Conservation (phyloP, 2,113 vertebrate species). For the Alexandromys fortis region DNA sequence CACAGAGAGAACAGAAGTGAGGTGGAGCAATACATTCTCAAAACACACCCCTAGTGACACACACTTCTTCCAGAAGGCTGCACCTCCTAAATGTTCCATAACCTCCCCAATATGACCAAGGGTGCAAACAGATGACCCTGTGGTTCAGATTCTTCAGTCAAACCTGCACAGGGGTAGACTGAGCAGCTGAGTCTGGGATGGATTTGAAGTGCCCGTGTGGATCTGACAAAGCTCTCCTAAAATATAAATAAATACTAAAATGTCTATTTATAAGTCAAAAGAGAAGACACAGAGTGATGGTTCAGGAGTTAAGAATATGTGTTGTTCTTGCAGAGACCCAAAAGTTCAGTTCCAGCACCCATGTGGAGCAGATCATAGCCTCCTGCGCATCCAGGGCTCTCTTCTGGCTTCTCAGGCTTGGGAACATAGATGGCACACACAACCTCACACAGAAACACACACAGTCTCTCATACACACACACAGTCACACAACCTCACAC, state of each 20-base stretch:
- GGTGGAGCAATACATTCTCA: rapidly evolving
- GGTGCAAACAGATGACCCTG: background rate
- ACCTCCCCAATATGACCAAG: background rate
- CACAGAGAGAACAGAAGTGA: background rate
- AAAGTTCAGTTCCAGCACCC: background rate
- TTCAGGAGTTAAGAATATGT: no score
- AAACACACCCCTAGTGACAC: background rate
- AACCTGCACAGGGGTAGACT: background rate
- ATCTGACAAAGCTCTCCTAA: background rate
- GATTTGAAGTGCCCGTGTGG: background rate
- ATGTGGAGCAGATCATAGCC: background rate
- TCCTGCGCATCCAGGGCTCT: background rate
- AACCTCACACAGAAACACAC: no score
- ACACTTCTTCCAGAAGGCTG: background rate
- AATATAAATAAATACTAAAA: background rate
- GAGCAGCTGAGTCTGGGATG: no score
- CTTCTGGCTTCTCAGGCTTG: background rate
- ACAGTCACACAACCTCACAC: no score
- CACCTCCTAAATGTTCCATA: background rate
- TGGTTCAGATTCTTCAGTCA: background rate
- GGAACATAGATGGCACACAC: background rate
- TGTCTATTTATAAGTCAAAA: background rate
- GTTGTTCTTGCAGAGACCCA: no score
- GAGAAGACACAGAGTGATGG: background rate
- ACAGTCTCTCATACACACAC: no score